Evolutionary conservation across 1,140 invertebrate species (phyloP).

Genomic region (Papilio polytes): DNA sequence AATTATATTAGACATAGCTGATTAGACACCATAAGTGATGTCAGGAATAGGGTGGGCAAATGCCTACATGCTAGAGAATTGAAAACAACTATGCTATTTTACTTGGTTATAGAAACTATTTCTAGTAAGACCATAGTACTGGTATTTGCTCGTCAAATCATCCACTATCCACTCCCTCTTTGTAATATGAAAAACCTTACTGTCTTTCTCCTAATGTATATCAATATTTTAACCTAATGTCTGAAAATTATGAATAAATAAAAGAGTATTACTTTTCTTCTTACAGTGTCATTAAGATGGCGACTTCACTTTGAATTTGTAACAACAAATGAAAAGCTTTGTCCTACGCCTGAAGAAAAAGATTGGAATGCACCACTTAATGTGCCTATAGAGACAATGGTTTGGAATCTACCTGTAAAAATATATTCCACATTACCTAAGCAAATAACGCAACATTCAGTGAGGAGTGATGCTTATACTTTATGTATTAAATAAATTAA

Average conservation of each 20-base stretch:
- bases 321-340: conserved; percentile 86
- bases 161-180: too few relatives aligned
- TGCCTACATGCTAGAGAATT: too few relatives aligned
- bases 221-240: neutral
- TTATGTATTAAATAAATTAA: conserved; percentile 73
- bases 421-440: conserved; percentile 95
- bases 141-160: too few relatives aligned
- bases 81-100: too few relatives aligned
- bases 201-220: too few relatives aligned
- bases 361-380: conserved; percentile 93
- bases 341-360: conserved; percentile 77
- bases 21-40: too few relatives aligned
- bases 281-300: conserved; percentile 94
- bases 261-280: conserved; percentile 43
- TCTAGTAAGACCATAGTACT: too few relatives aligned
- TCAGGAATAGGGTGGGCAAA: too few relatives aligned
- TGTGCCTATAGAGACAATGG: conserved; percentile 97
- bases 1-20: too few relatives aligned
- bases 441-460: conserved; percentile 87
- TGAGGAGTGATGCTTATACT: conserved; percentile 79
- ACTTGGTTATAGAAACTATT: too few relatives aligned
- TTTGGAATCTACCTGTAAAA: conserved; percentile 98
- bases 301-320: conserved; percentile 98
- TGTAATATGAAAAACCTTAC: too few relatives aligned
- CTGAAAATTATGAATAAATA: conserved; percentile 19